Conservation (phyloP, 1,140 invertebrate species). For the Drosophila lacteicornis region DNA sequence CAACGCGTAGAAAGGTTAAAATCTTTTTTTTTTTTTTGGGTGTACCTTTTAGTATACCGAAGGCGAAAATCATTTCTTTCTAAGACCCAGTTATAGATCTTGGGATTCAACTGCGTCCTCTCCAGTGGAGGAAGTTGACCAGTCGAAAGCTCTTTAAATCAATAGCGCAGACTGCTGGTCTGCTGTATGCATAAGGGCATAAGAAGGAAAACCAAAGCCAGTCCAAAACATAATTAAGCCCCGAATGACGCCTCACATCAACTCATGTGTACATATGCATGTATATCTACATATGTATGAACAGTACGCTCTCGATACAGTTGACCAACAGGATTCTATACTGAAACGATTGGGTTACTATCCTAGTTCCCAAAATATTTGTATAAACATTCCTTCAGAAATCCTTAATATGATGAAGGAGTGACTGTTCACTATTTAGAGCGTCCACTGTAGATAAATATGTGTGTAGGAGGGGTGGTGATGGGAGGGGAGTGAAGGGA, state of each 20-base stretch:
- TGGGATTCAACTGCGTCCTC: not conserved
- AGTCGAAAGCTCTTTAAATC: slow-evolving; percentile 57
- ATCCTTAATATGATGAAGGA: no score
- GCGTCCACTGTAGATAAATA: not conserved
- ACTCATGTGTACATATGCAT: not conserved
- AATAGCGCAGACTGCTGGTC: slow-evolving; percentile 44
- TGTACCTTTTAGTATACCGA: not conserved
- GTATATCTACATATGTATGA: not conserved
- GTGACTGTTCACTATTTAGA: not conserved
- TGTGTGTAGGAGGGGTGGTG: slow-evolving; percentile 3
- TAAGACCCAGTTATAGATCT: not conserved
- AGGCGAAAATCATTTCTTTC: not conserved
- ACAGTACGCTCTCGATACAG: not conserved
- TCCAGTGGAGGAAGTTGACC: slow-evolving; percentile 3
- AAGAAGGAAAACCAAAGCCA: slow-evolving; percentile 9
- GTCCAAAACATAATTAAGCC: slow-evolving; percentile 40
- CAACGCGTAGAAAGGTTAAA: no score
- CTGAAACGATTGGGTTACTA: no score
- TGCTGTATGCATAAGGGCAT: slow-evolving; percentile 13
- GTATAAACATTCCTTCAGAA: not conserved
- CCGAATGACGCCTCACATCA: slow-evolving; percentile 28
- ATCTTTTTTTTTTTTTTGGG: no score
- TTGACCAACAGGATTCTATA: not conserved
- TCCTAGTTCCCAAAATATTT: no score
- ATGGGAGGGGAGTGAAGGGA: not conserved